Evolutionary conservation across 2,113 vertebrate genomes (phyloP).

Genomic region (Nannospalax galili): DNA sequence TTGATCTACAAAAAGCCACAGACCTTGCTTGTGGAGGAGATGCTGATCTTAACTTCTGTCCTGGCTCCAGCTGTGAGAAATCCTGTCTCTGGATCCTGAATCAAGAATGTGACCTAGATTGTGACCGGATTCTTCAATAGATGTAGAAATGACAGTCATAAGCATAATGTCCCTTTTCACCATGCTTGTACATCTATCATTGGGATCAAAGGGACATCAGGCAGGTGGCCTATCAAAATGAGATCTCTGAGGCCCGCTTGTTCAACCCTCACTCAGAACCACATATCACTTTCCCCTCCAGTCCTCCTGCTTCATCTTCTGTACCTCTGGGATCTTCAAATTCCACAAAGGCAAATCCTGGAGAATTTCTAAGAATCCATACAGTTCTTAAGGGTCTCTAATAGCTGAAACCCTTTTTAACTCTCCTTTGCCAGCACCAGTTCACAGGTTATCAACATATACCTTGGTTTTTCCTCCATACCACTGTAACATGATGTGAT

Average conservation of each 20-base stretch:
- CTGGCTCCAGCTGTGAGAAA: conserved; percentile 91
- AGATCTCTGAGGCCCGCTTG: conserved; percentile 92
- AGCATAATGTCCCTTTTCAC: conserved; percentile 94
- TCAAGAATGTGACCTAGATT: conserved; percentile 90
- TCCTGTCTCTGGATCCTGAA: too few relatives aligned
- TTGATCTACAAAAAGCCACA: conserved; percentile 90
- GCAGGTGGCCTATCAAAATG: conserved; percentile 91
- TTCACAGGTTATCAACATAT: conserved; percentile 93
- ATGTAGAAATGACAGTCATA: conserved; percentile 94
- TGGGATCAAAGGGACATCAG: conserved; percentile 91
- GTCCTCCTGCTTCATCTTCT: conserved; percentile 89
- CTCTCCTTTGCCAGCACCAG: conserved; percentile 92
- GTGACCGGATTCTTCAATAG: conserved; percentile 89
- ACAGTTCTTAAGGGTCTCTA: conserved; percentile 93
- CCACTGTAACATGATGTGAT: too few relatives aligned
- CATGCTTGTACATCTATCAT: conserved; percentile 94
- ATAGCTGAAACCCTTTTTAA: conserved; percentile 93
- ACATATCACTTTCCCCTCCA: conserved; percentile 92
- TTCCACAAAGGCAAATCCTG: conserved; percentile 93
- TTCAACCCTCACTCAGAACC: conserved; percentile 91
- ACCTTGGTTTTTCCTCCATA: conserved; percentile 94
- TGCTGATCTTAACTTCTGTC: conserved; percentile 85
- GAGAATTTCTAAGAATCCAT: conserved; percentile 94
- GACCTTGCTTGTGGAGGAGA: conserved; percentile 90
- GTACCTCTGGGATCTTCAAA: conserved; percentile 91